Evolutionary conservation across 2,797 vertebrate genomes (phyloP), one percentile per base, ranked within the genome.

Genomic region (Chanos chanos): DNA sequence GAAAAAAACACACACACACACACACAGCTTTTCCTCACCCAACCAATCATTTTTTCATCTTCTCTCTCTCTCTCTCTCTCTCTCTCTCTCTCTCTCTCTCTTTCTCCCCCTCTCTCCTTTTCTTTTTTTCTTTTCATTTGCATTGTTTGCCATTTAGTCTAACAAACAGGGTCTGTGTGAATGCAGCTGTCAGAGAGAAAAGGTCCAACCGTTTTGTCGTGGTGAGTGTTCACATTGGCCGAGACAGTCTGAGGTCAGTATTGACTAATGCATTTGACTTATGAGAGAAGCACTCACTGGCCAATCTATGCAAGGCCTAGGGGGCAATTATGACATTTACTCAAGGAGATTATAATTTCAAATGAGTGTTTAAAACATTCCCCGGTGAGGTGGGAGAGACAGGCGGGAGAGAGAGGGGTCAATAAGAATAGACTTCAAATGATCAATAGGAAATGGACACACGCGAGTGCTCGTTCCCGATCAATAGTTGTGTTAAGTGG

Each of bases 241-340:
- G 13, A 37, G 22, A 47, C 71, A 72, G 76, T 83, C 79, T 86
- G 86, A 81, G 85, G 81, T 83, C 82, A 51, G 76, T 85, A 89
- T 89, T 79, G 86, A 90, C 76, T 71, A 60, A 67, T 80, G 81
- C 77, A 83, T 73, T 68, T 81, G 81, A 86, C 85, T 84, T 83
- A 64, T 16, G 79, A 80, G 85, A 82, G 82, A 82, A 73, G 73
- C 82, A 83, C 83, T 85, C 82, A 84, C 83, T n/a, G 78, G 79
- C 80, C 83, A 84, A 87, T 85, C 83, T 77, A 76, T 79, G 61
- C 66, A 73, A 73, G 80, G 81, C 86, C 86, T 87, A 81, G 47
- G 80, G 87, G 85, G 86, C 85, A 82, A 89, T 89, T 90, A 91
- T 90, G 87, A 90, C 88, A 89, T 90, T 90, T 90, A 90, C 88